phyloP scores from a whole-genome alignment of 2,797 vertebrate genomes.

The Epinephelus awoara region DNA sequence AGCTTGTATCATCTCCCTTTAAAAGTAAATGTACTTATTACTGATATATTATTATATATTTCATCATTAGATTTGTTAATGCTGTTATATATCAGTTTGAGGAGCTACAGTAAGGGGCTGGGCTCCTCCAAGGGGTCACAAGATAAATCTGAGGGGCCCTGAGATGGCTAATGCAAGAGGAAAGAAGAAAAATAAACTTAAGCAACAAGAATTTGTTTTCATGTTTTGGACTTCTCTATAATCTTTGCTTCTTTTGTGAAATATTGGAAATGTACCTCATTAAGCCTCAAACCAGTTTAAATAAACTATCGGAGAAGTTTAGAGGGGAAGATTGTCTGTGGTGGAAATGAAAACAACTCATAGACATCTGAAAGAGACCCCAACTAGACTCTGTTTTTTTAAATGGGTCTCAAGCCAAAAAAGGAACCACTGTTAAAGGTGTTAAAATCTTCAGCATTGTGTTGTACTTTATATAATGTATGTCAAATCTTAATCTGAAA shows the following conservation, averaged over 20 bases:
- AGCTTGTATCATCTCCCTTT: background rate
- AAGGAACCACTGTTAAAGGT: too few relatives aligned
- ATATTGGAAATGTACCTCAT: background rate
- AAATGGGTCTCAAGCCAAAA: too few relatives aligned
- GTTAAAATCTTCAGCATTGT: too few relatives aligned
- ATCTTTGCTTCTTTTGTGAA: background rate
- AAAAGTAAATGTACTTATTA: background rate
- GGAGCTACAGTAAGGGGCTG: background rate
- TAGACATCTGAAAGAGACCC: too few relatives aligned
- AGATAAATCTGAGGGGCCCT: background rate
- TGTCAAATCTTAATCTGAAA: too few relatives aligned
- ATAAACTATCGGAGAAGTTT: too few relatives aligned
- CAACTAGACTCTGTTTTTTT: too few relatives aligned
- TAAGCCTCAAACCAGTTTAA: background rate
- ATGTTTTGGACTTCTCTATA: background rate
- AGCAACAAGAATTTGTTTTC: too few relatives aligned
- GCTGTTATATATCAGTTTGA: background rate
- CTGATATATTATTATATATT: background rate
- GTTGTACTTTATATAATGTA: too few relatives aligned
- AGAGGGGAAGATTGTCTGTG: too few relatives aligned
- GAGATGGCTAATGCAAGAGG: background rate
- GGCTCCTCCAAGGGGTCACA: background rate
- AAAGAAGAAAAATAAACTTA: background rate
- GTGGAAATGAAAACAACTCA: too few relatives aligned
- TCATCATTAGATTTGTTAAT: too few relatives aligned